Conservation (phyloP, 2,797 vertebrate genomes). For the Eulemur albifrons region DNA sequence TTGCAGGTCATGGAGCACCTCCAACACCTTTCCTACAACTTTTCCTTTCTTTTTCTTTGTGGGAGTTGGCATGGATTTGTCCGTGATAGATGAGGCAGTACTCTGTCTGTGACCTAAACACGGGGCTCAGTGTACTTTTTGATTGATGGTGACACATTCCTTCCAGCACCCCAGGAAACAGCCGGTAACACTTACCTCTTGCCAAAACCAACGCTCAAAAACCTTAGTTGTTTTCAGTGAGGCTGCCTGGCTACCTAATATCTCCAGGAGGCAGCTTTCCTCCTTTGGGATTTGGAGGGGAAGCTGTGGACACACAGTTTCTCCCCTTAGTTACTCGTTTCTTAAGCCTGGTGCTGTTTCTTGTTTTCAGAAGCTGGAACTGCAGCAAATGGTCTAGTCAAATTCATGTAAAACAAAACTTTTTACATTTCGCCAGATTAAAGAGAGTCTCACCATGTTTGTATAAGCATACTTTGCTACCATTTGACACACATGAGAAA, state of each 20-base stretch:
- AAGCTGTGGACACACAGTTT: not conserved
- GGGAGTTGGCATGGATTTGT: not conserved
- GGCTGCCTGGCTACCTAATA: not conserved
- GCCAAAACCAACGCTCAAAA: slow-evolving; percentile 20
- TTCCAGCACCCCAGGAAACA: slow-evolving; percentile 45
- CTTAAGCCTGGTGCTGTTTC: not conserved
- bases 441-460: slow-evolving; percentile 33
- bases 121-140: slow-evolving; percentile 37
- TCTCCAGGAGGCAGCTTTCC: not conserved
- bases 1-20: not conserved
- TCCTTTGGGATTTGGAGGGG: not conserved
- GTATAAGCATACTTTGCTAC: not conserved
- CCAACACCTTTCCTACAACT: not conserved
- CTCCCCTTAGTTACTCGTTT: not conserved
- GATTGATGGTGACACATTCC: slow-evolving; percentile 51
- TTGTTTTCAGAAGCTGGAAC: slow-evolving; percentile 47
- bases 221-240: slow-evolving; percentile 16
- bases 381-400: not conserved
- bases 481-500: not conserved
- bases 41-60: not conserved
- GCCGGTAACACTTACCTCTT: slow-evolving; percentile 21
- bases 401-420: slow-evolving; percentile 60
- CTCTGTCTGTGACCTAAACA: not conserved
- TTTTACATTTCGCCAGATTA: slow-evolving; percentile 1
- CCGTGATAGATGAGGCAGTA: not conserved